phyloP scores from a whole-genome alignment of 2,797 vertebrate species.

The Danio tinwini region DNA sequence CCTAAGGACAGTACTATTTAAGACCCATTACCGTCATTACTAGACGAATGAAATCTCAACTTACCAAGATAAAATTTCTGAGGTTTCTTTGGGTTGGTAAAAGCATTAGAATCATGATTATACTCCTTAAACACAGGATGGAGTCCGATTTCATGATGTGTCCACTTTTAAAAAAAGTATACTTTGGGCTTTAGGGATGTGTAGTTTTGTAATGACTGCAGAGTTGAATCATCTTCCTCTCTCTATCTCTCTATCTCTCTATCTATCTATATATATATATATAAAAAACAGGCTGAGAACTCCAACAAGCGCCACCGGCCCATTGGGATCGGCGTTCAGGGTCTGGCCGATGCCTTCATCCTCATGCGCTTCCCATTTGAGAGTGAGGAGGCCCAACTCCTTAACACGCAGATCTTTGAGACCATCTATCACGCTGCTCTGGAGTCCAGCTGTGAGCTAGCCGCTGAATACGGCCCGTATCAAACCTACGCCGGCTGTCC shows the following conservation, averaged over 20 bases:
- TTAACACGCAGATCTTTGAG: slow-evolving; percentile 98
- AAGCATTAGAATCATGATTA: no score
- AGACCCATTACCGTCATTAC: no score
- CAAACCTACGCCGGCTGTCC: slow-evolving; percentile 90
- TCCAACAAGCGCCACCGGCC: slow-evolving; percentile 94
- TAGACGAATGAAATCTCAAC: no score
- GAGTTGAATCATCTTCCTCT: background rate
- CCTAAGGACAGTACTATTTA: no score
- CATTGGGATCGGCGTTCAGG: slow-evolving; percentile 96
- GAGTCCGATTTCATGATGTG: no score
- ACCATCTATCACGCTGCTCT: slow-evolving; percentile 93
- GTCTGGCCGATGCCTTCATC: slow-evolving; percentile 95
- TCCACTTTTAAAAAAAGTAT: no score
- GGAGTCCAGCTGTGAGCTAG: slow-evolving; percentile 93
- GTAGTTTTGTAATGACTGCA: background rate
- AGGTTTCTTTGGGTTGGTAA: no score
- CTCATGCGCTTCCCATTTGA: slow-evolving; percentile 95
- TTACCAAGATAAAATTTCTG: no score
- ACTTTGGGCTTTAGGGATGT: no score
- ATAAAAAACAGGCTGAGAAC: slow-evolving; percentile 75
- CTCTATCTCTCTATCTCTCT: background rate
- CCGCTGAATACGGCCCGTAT: slow-evolving; percentile 84
- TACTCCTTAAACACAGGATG: no score
- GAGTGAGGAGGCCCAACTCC: slow-evolving; percentile 86
- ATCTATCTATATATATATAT: no score